Conservation (phyloP, 2,888 invertebrate species). For the Anthophora plumipes region DNA sequence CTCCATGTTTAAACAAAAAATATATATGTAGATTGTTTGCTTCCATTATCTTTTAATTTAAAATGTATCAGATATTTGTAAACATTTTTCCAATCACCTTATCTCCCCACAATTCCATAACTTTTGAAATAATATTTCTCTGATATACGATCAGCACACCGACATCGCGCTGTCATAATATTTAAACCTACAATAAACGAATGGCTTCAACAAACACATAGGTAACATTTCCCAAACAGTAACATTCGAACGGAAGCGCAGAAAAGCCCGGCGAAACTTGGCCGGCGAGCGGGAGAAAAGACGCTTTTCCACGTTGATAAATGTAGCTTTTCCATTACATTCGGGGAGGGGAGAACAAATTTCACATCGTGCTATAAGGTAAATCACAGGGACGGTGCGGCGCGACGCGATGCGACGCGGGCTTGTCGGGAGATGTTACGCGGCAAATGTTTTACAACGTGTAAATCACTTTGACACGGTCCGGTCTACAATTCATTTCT, state of each 20-base stretch:
- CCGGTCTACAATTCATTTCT: conserved; percentile 45
- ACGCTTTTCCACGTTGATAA: conserved; percentile 2
- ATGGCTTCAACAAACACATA: background rate
- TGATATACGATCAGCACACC: too few relatives aligned
- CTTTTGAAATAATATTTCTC: too few relatives aligned
- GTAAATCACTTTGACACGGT: conserved; percentile 43
- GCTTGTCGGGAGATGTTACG: background rate
- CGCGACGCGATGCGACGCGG: too few relatives aligned
- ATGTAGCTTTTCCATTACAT: conserved; percentile 7
- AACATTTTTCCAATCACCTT: too few relatives aligned
- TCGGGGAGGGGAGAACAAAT: conserved; percentile 14
- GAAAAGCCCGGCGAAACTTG: background rate
- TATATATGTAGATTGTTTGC: too few relatives aligned
- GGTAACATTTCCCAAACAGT: background rate
- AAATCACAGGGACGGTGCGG: conserved; percentile 24
- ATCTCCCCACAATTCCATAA: too few relatives aligned
- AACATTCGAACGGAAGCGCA: too few relatives aligned
- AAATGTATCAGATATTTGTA: too few relatives aligned
- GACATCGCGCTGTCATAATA: too few relatives aligned
- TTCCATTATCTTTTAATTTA: too few relatives aligned
- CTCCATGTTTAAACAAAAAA: too few relatives aligned
- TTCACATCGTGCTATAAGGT: conserved; percentile 10
- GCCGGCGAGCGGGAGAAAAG: background rate
- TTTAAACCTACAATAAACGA: background rate
- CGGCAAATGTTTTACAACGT: conserved; percentile 44